Evolutionary conservation across 2,888 invertebrate species (phyloP).

Genomic region (Aphidius colemani): DNA sequence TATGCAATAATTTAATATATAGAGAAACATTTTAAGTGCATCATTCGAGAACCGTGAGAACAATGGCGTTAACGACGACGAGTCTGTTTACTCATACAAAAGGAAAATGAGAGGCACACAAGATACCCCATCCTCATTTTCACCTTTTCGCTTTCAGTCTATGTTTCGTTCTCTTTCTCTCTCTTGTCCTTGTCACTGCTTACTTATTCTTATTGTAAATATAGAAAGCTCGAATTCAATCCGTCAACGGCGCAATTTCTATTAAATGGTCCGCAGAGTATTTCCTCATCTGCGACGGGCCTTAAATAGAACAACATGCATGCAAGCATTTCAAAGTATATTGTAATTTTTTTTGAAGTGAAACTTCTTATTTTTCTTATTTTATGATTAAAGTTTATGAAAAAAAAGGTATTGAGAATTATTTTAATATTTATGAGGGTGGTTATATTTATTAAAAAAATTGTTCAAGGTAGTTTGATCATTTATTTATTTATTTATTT

Average conservation of each 20-base stretch:
- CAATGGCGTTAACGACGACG: constrained; percentile 42
- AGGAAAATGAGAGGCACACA: constrained; percentile 10
- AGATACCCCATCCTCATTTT: not conserved
- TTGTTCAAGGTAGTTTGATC: no score
- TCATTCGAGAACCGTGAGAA: constrained; percentile 41
- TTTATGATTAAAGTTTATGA: no score
- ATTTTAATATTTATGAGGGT: no score
- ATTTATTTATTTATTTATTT: no score
- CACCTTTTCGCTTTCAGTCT: not conserved
- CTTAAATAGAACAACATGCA: no score
- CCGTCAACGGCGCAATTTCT: constrained; percentile 19
- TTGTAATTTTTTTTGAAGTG: no score
- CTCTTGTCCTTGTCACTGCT: not conserved
- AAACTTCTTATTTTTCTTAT: no score
- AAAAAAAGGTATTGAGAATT: no score
- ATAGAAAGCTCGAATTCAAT: constrained; percentile 8
- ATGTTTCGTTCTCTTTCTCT: not conserved
- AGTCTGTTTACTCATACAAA: constrained; percentile 31
- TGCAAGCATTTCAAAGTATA: no score
- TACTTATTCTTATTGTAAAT: not conserved
- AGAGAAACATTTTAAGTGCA: constrained; percentile 17
- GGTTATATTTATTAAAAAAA: no score
- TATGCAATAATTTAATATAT: no score
- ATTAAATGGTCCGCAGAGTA: constrained; percentile 19
- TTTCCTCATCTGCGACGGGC: not conserved